Evolutionary conservation across 2,113 vertebrate species (phyloP), one percentile per base, ranked within the genome.

Genomic region (Xiphias gladius): DNA sequence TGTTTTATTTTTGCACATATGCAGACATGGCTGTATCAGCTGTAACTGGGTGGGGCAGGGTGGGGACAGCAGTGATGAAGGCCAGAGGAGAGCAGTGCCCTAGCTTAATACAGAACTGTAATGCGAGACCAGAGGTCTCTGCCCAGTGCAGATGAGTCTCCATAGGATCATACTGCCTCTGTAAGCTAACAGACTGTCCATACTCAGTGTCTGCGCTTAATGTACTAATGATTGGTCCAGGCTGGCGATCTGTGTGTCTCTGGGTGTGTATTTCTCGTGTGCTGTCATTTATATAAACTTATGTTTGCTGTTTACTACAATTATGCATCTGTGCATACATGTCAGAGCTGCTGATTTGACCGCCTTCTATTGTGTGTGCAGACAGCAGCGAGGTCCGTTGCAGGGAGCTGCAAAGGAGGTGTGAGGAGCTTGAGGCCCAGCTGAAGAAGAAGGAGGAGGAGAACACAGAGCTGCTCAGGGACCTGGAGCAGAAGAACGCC

Each of bases 401-500:
- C 16, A 92, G 85, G 5, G 98, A 97, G 75, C 96, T 99, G 35
- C 95, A 96, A 78, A 93, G 91, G 58, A 95, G 96, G 54, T 99
- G 97, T 4, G 97, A 97, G 86, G 97, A 97, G 76, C 96, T 99
- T 52, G 97, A 99, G 90, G 96, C 95, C 5, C 96, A 99, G 93
- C 95, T 99, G 61, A 96, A 96, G 88, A 94, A 86, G 83, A 97
- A 97, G 91, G 97, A 98, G 91, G 94, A 95, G 9, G 98, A 99
- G 92, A 99, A 98, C 65, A 88, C 84, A 0, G 97, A 97, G 92
- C 91, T 99, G 75, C 81, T 97, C 80, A 92, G 94, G 32, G 97
- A 98, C 88, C 95, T 99, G 19, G 98, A 98, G 90, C 97, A 97
- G 94, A 99, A 98, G 94, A 97, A 96, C 0, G 97, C 98, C 0